Evolutionary conservation across 2,797 vertebrate species (phyloP).

Genomic region (Pseudomugil tenellus): DNA sequence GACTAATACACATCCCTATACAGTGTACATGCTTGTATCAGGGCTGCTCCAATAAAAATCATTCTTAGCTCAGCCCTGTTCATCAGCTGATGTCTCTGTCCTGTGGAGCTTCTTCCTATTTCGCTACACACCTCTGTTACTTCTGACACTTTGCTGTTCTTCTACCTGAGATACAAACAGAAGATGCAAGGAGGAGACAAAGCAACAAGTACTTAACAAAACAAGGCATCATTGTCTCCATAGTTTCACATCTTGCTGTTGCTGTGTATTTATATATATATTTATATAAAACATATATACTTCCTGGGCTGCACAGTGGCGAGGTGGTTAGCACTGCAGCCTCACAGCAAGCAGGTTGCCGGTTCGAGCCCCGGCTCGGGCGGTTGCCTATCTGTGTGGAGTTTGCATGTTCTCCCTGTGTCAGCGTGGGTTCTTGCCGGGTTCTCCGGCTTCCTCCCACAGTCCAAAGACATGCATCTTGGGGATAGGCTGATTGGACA

Average conservation of each 20-base stretch:
- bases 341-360: too few relatives aligned
- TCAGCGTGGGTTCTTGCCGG: too few relatives aligned
- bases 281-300: too few relatives aligned
- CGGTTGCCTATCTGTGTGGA: too few relatives aligned
- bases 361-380: too few relatives aligned
- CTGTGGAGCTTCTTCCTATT: neutral
- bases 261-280: neutral
- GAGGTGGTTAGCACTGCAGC: too few relatives aligned
- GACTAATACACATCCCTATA: constrained; percentile 2
- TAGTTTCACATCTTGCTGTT: neutral
- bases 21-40: constrained; percentile 9
- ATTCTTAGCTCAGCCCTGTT: neutral
- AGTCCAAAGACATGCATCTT: too few relatives aligned
- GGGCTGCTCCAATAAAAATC: neutral
- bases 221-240: neutral
- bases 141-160: neutral
- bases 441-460: too few relatives aligned
- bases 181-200: neutral
- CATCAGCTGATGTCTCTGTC: neutral
- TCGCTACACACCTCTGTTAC: neutral
- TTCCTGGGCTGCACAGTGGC: too few relatives aligned
- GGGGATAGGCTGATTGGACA: too few relatives aligned
- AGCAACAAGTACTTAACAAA: neutral
- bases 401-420: too few relatives aligned
- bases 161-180: neutral